phyloP scores from a whole-genome alignment of 2,113 vertebrate species.

The Brachypodius melanocephalos region DNA sequence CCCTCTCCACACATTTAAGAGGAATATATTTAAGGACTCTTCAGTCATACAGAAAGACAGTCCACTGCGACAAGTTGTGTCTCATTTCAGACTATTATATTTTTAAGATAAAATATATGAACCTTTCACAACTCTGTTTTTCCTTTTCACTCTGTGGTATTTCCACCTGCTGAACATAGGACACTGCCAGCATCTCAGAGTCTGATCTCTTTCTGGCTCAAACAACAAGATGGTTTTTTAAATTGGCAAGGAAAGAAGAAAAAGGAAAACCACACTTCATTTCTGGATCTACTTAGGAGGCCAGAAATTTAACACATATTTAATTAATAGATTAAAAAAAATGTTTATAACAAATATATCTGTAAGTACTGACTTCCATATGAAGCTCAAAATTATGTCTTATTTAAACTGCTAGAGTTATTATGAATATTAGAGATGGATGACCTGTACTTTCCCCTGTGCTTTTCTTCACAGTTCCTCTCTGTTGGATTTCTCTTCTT shows the following conservation, averaged over 20 bases:
- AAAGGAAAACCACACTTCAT: not conserved
- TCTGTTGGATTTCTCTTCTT: slow-evolving; percentile 8
- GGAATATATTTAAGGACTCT: not conserved
- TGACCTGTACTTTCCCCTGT: not conserved
- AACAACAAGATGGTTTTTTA: not conserved
- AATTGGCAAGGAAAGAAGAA: not conserved
- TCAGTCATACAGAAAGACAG: not conserved
- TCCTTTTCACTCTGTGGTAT: not conserved
- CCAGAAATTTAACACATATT: not conserved
- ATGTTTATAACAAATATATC: not conserved
- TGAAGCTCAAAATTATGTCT: not conserved
- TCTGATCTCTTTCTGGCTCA: not conserved
- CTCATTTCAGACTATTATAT: not conserved
- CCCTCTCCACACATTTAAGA: not conserved
- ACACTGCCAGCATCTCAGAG: not conserved
- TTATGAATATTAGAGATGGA: not conserved
- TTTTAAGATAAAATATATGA: not conserved
- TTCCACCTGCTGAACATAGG: slow-evolving; percentile 3
- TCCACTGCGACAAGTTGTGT: not conserved
- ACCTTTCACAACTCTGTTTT: not conserved
- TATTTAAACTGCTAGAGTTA: not conserved
- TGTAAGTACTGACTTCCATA: not conserved
- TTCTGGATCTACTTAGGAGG: not conserved
- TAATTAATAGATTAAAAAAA: not conserved
- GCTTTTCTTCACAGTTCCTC: not conserved